Evolutionary conservation across 2,888 invertebrate genomes (phyloP), one percentile per base, ranked within the genome.

Genomic region (Lomographa bimaculata): DNA sequence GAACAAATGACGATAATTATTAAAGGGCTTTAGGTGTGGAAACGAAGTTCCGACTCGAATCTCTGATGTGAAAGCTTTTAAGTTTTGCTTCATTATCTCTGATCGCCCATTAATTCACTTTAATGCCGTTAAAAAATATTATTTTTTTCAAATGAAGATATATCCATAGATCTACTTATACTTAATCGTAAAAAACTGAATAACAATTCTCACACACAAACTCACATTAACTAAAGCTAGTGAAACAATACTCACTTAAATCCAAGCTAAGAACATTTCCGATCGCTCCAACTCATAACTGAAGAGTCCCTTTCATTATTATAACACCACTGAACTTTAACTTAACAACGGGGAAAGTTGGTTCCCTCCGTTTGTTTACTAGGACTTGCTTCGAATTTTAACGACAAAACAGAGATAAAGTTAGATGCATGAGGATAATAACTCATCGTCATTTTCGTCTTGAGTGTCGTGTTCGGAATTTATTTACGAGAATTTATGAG

Each of bases 371-470:
- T 64, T 61, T 64, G 38, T 52, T 55, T 51, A 29, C 37, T 27
- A 46, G 46, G 57, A 50, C 49, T 57, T 27, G 49, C 34, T 60
- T 50, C 44, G 41, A 66, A 71, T 60, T 40, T 54, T 39, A 61
- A 53, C 32, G 34, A 57, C 38, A 46, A 51, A 52, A 55, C 59
- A 47, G 43, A 25, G 46, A 61, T 57, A 53, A 66, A 64, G 53
- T 53, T 58, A 46, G 45, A 39, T 58, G 50, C 42, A 58, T 52
- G 43, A 59, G 62, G 62, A 68, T 57, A 62, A 64, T 64, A 60
- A 67, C 61, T 69, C 60, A 64, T 78, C 57, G 56, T 67, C 68
- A 72, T 72, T 70, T 65, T 57, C 57, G 54, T 54, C 39, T 46
- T 12, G 17, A 37, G 42, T 57, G 50, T 64, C 65, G 64, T 71